Base-by-base conservation (phyloP, 2,888 invertebrate genomes). In the Pammene fasciana region DNA sequence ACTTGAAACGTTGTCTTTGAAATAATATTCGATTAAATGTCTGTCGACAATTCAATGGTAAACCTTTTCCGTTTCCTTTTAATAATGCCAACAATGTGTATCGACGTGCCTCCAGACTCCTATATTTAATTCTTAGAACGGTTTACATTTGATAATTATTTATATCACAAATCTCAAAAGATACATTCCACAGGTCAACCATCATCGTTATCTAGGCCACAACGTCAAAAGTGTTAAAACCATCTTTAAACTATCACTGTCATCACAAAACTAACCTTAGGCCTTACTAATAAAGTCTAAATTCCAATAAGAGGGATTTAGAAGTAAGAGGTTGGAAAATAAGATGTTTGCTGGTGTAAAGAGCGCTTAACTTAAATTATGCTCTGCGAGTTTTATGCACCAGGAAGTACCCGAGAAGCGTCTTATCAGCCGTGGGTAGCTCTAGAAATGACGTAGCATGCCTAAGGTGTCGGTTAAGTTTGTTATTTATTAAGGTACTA, bases 371-470 rank as follows among this genome's bases (percentile, higher is more conserved):
- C 48, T 57, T 48, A 50, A 59, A 66, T 66, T 57, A 52, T 50
- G 59, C 43, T 46, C 36, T 34, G 41, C 50, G 50, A 66, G 43
- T 66, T 59, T 78, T 74, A 78, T 76, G 76, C 77, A 70, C 78
- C 73, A 67, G 67, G 72, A 71, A 65, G 70, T 73, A 72, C 75
- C 79, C 74, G 79, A 76, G 76, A 72, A 71, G 76, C 78, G 75
- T 75, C 74, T 77, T 77, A 80, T 76, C 72, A 61, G 72, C 75
- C 77, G 75, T 81, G 73, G 76, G 71, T 60, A 62, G 61, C 71
- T 68, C 72, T 60, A 14, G 16, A 36, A 48, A 48, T n/a, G n/a
- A n/a, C n/a, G n/a, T n/a, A n/a, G n/a, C n/a, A n/a, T n/a, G n/a
- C n/a, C n/a, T n/a, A n/a, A n/a, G n/a, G n/a, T n/a, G n/a, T n/a